Evolutionary conservation across 2,797 vertebrate species (phyloP).

Genomic region (Rhinatrema bivittatum): DNA sequence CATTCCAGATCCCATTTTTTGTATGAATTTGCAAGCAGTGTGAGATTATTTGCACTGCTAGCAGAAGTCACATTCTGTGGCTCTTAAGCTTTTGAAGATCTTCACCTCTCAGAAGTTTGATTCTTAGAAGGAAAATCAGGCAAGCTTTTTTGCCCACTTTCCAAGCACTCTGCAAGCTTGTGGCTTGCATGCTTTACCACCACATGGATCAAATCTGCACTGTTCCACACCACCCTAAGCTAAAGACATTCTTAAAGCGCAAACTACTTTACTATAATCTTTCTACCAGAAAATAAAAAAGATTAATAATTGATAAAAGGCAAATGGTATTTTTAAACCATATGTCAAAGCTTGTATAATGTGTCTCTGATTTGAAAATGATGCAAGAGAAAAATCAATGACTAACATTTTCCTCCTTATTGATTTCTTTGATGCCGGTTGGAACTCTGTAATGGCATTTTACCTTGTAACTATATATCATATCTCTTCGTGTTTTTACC

Average conservation of each 20-base stretch:
- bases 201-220: neutral
- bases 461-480: conserved; percentile 13
- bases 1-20: too few species aligned
- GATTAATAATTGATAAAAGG: conserved; percentile 60
- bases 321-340: conserved; percentile 47
- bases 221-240: neutral
- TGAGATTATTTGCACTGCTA: too few species aligned
- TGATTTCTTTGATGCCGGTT: conserved; percentile 47
- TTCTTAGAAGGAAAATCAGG: too few species aligned
- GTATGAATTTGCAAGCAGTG: too few species aligned
- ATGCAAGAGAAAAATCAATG: conserved; percentile 42
- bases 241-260: too few species aligned
- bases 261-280: conserved; percentile 10
- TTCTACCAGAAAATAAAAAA: conserved; percentile 30
- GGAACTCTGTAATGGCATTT: conserved; percentile 22
- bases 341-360: conserved; percentile 42
- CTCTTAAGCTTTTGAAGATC: too few species aligned
- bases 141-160: too few species aligned
- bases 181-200: too few species aligned
- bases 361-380: conserved; percentile 49
- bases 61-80: too few species aligned
- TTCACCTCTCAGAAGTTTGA: too few species aligned
- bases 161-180: too few species aligned
- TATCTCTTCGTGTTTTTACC: conserved; percentile 7
- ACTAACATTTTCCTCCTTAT: conserved; percentile 43